A percentile compares a stretch with the other conserved stretches of the same genome.
phyloP scores from a whole-genome alignment of 2,888 invertebrate species.

The Disparrhopalites patrizii region DNA sequence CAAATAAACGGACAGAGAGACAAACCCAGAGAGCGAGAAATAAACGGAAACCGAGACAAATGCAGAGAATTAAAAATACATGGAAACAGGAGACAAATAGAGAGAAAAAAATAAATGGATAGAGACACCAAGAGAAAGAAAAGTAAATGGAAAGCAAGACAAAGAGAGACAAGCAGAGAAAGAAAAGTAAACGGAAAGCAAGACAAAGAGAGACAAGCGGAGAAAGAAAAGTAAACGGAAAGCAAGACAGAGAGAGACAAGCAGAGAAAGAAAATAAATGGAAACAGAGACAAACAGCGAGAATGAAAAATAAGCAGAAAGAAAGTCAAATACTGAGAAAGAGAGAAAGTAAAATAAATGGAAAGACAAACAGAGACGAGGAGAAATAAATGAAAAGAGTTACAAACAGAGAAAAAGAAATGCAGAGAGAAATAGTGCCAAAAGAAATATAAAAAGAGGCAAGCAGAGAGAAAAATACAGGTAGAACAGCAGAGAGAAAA shows the following conservation, averaged over 20 bases:
- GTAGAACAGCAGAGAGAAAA: no score
- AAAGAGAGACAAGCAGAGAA: no score
- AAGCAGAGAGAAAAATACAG: neutral
- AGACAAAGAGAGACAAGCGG: neutral
- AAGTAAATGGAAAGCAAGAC: no score
- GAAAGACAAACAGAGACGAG: neutral
- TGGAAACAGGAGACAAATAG: no score
- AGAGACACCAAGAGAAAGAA: no score
- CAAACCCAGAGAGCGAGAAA: neutral
- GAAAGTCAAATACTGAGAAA: neutral
- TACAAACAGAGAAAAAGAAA: no score
- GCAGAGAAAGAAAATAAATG: neutral
- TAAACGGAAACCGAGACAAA: neutral
- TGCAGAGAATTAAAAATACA: neutral
- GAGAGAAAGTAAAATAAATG: no score
- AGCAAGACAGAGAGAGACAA: constrained; percentile 10
- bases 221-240: constrained; percentile 1
- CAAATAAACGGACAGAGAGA: neutral
- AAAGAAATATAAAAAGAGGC: neutral
- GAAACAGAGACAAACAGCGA: neutral
- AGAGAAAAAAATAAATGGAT: no score
- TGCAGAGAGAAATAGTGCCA: neutral
- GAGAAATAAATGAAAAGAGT: neutral
- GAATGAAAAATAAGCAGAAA: neutral
- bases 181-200: neutral